Evolutionary conservation across 1,140 invertebrate genomes (phyloP), one percentile per base, ranked within the genome.

Genomic region (Trissolcus basalis): DNA sequence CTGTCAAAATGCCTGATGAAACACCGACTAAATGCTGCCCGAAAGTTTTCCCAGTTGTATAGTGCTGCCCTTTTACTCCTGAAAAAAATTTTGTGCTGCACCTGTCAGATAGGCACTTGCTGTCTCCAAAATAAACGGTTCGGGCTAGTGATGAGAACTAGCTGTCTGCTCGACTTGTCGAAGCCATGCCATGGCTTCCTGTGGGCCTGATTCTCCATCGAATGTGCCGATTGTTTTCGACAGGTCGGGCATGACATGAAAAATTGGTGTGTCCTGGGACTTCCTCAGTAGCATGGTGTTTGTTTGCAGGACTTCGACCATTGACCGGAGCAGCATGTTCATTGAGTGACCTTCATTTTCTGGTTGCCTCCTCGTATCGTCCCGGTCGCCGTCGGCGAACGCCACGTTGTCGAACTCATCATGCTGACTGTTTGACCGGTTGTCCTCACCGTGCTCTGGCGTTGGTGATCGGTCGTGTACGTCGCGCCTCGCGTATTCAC

Each of bases 1-100:
- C 33, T 35, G 10, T 35, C n/a, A n/a, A n/a, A n/a, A n/a, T n/a
- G n/a, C n/a, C n/a, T n/a, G n/a, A n/a, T n/a, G n/a, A n/a, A n/a
- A n/a, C n/a, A n/a, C n/a, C n/a, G n/a, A n/a, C n/a, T n/a, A n/a
- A n/a, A n/a, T n/a, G n/a, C n/a, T n/a, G n/a, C n/a, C n/a, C n/a
- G n/a, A n/a, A n/a, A n/a, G n/a, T n/a, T n/a, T n/a, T n/a, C n/a
- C n/a, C n/a, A n/a, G n/a, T n/a, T n/a, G n/a, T n/a, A n/a, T n/a
- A n/a, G n/a, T n/a, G n/a, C n/a, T n/a, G n/a, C n/a, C n/a, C n/a
- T n/a, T n/a, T n/a, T n/a, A n/a, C n/a, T n/a, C n/a, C n/a, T n/a
- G n/a, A n/a, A n/a, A n/a, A n/a, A n/a, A 56, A n/a, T 56, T 45
- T 6, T 9, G 54, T 3, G 54, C 54, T 10, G 43, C 54, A 6